Base-by-base conservation (phyloP, 2,888 invertebrate species). In the Tenthredo notha region DNA sequence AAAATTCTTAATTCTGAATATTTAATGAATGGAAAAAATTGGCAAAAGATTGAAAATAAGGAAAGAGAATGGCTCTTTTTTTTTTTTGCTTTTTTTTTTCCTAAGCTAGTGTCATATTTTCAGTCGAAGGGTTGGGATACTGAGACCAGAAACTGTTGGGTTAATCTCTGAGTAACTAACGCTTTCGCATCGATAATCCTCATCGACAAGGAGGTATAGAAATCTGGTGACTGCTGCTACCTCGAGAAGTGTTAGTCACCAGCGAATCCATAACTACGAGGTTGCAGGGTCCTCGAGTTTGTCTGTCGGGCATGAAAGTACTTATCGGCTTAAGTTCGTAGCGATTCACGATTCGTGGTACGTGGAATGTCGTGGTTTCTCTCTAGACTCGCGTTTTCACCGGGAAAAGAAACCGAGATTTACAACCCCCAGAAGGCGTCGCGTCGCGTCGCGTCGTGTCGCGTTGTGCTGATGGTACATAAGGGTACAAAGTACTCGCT, bases 271-370 rank as follows among this genome's bases (percentile, higher is more conserved):
- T 50, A 77, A 77, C 77, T 50, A 29, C 61, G 80, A 58, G 37
- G 80, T 33, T 80, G 80, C 80, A 80, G 80, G 65, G 61, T 40
- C 61, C 80, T 80, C 61, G 61, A 80, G 58, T 15, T 80, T 61
- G 80, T 80, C 80, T 80, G 61, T 37, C 61, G 58, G 80, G 80
- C 29, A 80, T 80, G 65, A 12, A 80, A 80, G 80, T 80, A 80
- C 80, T 80, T 80, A 61, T 80, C 61, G 80, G 80, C 80, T 80
- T 80, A 80, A 80, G 61, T 65, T 80, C 61, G 80, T 80, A 54
- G 54, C 77, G 54, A 37, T 77, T 54, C 29, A 25, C 25, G 47
- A n/a, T 37, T 2, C 29, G 61, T 25, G 12, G 21, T 21, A 58
- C 21, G 37, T n/a, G 9, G 33, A 15, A 37, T n/a, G 33, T 18